Conservation (phyloP, 2,113 vertebrate species). For the Petromus typicus region DNA sequence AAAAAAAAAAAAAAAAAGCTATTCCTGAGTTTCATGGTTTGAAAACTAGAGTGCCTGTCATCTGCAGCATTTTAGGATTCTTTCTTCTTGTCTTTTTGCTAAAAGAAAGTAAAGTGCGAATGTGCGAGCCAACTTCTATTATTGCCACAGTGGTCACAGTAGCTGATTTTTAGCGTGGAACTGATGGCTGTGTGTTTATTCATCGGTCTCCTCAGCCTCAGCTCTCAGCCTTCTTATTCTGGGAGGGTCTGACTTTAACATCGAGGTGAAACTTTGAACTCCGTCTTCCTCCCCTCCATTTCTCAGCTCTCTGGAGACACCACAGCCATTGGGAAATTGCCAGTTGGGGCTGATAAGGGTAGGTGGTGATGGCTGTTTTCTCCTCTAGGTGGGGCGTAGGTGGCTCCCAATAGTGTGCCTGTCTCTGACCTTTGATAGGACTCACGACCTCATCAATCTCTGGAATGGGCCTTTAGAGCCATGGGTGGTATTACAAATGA, state of each 20-base stretch:
- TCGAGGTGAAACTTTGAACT: neutral
- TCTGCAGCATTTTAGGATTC: neutral
- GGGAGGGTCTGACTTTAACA: slow-evolving; percentile 1
- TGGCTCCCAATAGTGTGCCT: neutral
- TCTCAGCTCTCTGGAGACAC: neutral
- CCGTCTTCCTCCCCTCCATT: neutral
- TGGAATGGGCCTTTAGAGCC: neutral
- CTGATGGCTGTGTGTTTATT: neutral
- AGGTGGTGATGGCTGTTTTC: neutral
- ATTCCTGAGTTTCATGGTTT: neutral
- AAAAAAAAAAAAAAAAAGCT: too few relatives aligned
- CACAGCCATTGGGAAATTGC: neutral
- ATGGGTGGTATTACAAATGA: neutral
- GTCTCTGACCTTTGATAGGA: neutral
- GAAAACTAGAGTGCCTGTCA: neutral
- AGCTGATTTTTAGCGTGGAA: neutral
- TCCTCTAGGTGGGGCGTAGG: neutral
- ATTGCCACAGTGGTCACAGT: neutral
- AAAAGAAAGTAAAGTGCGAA: neutral
- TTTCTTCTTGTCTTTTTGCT: neutral
- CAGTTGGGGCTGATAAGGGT: neutral
- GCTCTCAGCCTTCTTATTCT: neutral
- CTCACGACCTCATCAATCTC: neutral
- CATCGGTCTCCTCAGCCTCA: neutral
- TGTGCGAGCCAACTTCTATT: neutral